Base-by-base conservation (phyloP, 2,797 vertebrate species). In the Pseudochromis fuscus region DNA sequence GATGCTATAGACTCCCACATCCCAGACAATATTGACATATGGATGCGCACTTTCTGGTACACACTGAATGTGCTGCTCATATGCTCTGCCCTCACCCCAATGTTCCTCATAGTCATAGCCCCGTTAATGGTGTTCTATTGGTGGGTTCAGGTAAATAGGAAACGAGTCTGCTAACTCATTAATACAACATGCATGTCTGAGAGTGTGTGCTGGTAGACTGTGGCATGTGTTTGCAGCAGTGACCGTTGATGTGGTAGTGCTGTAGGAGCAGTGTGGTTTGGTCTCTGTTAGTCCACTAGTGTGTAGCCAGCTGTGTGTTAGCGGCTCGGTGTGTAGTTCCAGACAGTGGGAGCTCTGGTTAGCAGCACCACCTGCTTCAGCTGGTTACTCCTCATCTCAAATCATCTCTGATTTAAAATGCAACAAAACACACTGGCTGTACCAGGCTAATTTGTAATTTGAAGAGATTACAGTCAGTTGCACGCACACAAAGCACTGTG, bases 1-100 rank as follows among this genome's bases (percentile, higher is more conserved):
- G 95, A 95, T 87, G 82, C 92, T 83, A 93, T 95, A 92, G 94
- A 95, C 90, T 82, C 85, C 71, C 68, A 87, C 78, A 93, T 95
- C 87, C 94, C 94, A 72, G 92, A 95, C 0, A 94, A 94, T 91
- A 91, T 95, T 91, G 94, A 95, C 91, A 94, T 95, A 90, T 95
- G 94, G 95, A 94, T 95, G 93, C 94, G 93, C 92, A 94, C 94
- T 90, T 94, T 95, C 93, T 95, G 94, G 94, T 95, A 94, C 92
- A 95, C 94, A 82, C 89, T 94, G 87, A 93, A 91, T 88, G 94
- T 95, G 93, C 93, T 95, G 93, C 87, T 95, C 91, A 90, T 94
- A 91, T 95, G 94, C 93, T 94, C 93, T 88, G 92, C 82, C 91
- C 91, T 95, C 94, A 95, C 94, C 89, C 94, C 94, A 77, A 89